phyloP scores from a whole-genome alignment of 2,797 vertebrate genomes.

The Lates japonicus region DNA sequence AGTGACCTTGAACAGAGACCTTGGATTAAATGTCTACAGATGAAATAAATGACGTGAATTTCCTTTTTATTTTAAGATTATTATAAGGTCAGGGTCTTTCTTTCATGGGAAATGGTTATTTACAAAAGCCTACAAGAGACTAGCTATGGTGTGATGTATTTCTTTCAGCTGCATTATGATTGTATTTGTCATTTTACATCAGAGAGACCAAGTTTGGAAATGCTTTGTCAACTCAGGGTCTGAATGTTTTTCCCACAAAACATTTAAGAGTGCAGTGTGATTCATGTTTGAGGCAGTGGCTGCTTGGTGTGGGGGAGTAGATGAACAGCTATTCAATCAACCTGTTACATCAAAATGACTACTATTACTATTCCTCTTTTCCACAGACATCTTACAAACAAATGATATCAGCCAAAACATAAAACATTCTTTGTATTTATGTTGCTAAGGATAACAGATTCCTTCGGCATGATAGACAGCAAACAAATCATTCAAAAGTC shows the following conservation, averaged over 20 bases:
- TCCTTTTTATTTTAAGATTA: no score
- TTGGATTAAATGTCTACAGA: slow-evolving; percentile 33
- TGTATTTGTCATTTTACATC: no score
- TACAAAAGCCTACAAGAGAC: no score
- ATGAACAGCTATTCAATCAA: slow-evolving; percentile 45
- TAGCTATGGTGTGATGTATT: no score
- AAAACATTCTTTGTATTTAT: background rate
- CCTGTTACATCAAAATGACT: slow-evolving; percentile 37
- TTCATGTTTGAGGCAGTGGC: slow-evolving; percentile 36
- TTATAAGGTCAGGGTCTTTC: no score
- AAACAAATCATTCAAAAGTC: slow-evolving; percentile 20
- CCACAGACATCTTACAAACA: slow-evolving; percentile 5
- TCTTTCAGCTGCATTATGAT: no score
- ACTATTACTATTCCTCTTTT: background rate
- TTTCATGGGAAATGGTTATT: no score
- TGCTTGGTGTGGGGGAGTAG: slow-evolving; percentile 35
- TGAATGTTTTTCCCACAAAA: slow-evolving; percentile 31
- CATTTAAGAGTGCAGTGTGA: slow-evolving; percentile 34
- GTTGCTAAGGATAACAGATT: slow-evolving; percentile 15
- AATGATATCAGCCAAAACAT: background rate
- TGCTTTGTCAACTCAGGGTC: background rate
- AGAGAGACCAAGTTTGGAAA: no score
- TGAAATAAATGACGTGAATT: slow-evolving; percentile 16
- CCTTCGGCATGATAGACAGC: background rate
- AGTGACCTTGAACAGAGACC: slow-evolving; percentile 56